These are phyloP conservation scores for Antedon mediterranea DNA, from an alignment of 53 echinoderm and acorn worm species.

Conservation along the genomic window DNA sequence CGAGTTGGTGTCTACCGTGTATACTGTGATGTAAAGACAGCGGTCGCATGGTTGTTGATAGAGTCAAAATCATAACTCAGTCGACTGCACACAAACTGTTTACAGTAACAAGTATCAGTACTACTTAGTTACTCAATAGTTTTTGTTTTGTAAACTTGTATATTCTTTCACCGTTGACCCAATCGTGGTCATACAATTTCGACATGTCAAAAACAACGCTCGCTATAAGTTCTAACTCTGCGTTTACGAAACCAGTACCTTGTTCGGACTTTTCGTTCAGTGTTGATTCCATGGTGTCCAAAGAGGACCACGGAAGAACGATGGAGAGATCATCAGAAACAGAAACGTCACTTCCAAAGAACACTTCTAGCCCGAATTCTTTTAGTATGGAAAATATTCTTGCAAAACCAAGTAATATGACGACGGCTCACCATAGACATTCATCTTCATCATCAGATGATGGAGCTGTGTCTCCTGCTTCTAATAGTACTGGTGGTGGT, in stretches of 20 bases:
- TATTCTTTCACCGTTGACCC: not conserved
- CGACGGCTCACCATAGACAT: not conserved
- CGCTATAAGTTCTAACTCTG: slow-evolving; percentile 79
- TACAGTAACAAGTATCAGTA: not conserved
- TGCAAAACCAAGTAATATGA: not conserved
- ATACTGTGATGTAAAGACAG: not conserved
- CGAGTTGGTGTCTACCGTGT: not conserved
- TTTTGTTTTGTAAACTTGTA: not conserved
- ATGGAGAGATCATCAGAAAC: not conserved
- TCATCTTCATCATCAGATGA: not conserved
- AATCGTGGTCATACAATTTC: not conserved
- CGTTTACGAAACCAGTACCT: slow-evolving; percentile 54
- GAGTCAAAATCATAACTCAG: not conserved
- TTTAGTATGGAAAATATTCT: not conserved
- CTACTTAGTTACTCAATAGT: not conserved
- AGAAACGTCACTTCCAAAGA: not conserved
- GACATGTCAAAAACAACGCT: slow-evolving; percentile 52
- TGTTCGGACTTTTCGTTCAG: slow-evolving; percentile 28
- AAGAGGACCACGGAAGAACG: slow-evolving; percentile 5
- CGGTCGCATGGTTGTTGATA: not conserved
- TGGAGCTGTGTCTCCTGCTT: not conserved
- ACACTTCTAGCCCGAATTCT: not conserved
- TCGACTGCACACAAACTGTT: not conserved
- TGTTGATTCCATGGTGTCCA: slow-evolving; percentile 35
- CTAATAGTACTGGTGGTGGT: not conserved